Conservation (phyloP, 2,797 vertebrate genomes). For the Nyctalus aviator region DNA sequence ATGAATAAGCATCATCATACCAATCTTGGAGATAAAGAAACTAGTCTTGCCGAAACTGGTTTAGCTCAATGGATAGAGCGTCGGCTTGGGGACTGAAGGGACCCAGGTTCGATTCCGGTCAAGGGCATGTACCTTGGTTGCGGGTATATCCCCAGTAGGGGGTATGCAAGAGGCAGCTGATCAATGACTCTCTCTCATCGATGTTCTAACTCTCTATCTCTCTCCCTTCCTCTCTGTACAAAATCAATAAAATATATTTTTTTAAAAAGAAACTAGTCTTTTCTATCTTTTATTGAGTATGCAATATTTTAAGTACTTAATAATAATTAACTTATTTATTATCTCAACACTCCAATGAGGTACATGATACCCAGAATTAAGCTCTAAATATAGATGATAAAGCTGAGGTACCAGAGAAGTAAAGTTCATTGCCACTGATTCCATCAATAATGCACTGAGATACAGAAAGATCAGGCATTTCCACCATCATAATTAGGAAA, state of each 20-base stretch:
- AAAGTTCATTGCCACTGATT: background rate
- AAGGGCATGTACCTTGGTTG: too few relatives aligned
- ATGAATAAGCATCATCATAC: background rate
- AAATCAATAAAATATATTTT: too few relatives aligned
- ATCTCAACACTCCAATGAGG: background rate
- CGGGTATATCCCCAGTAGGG: too few relatives aligned
- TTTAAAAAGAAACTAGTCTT: constrained; percentile 1
- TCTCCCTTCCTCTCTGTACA: too few relatives aligned
- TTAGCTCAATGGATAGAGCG: too few relatives aligned
- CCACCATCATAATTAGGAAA: background rate
- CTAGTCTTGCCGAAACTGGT: too few relatives aligned
- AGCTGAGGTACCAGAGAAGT: background rate
- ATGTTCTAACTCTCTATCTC: too few relatives aligned
- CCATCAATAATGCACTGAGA: background rate
- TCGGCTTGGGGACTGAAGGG: too few relatives aligned
- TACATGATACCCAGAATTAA: background rate
- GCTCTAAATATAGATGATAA: background rate
- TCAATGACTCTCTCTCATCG: too few relatives aligned
- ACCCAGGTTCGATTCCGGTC: too few relatives aligned
- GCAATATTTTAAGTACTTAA: background rate
- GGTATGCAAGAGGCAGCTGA: too few relatives aligned
- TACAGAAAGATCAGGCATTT: background rate
- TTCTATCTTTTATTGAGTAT: background rate
- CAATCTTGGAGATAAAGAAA: background rate
- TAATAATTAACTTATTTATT: constrained; percentile 30